Evolutionary conservation across 2,113 vertebrate genomes (phyloP), one percentile per base, ranked within the genome.

Genomic region (Mixornis gularis): DNA sequence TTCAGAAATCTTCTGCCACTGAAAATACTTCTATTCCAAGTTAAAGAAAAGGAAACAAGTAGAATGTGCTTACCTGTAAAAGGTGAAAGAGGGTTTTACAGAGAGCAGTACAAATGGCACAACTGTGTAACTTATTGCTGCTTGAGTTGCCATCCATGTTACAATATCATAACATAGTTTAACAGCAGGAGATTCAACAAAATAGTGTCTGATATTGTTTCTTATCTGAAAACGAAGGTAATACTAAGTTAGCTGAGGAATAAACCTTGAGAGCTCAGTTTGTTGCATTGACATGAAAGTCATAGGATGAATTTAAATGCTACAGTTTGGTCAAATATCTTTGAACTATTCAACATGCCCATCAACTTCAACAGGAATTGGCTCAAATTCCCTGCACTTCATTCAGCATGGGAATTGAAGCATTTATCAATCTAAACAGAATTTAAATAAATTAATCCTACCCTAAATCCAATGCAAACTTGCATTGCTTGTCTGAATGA

Each of bases 91-190:
- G 3, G 98, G 98, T 92, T 98, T 98, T 69, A 99, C 95, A 44
- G 99, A 98, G 30, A 99, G 98, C 74, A 99, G 97, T 52, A 99
- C 99, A 82, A 99, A 99, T 5, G 99, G 99, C 66, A 98, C 99
- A 1, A 99, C 99, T 17, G 98, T 99, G 96, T 99, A 99, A 95
- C 98, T 98, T 79, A 99, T 98, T 94, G 98, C 98, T 40, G 99
- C 84, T 96, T 99, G 99, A 62, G 99, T 99, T 73, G 96, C 95
- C 17, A 96, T 96, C 99, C 99, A 99, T 3, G 99, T 99, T 88
- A 99, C 72, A 59, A 99, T 87, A 77, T 99, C 99, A 26, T 99
- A 99, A 87, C 98, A 93, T 32, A 98, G 73, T 90, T 98, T 99
- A 90, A 98, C 97, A 17, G 93, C 94, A 58, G 98, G 97, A 38